Base-by-base conservation (phyloP, 2,113 vertebrate genomes). In the Vulpes ferrilata region DNA sequence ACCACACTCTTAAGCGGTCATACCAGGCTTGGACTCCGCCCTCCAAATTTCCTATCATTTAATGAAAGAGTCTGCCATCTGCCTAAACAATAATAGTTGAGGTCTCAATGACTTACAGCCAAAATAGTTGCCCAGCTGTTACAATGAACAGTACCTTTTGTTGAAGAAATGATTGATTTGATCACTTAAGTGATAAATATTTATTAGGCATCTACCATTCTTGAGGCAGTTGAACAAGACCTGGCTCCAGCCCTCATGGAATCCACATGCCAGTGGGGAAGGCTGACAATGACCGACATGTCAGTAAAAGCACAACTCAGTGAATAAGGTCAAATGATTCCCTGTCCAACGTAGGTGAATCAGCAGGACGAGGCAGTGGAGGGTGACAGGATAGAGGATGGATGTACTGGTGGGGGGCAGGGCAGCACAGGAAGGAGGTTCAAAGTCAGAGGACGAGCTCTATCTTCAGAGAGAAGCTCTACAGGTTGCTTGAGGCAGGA, bases 241-340 rank as follows among this genome's bases (percentile, higher is more conserved):
- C 15, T 64, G 23, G 53, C 20, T 51, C 27, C 74, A 35, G 2
- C 17, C 5, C 12, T 16, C 25, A 4, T 7, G 10, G 38, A 35
- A 60, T 23, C 35, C n/a, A 76, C 2, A 15, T 6, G n/a, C 51
- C 6, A 59, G 16, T 8, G 17, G 3, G 20, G 22, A 8, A 60
- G 38, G 35, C 11, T 4, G 11, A 51, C 15, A 88, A 35, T 6
- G 13, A 5, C 32, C 16, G 13, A 2, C 0, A 4, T 1, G 2
- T 20, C 27, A 73, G 13, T 25, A 20, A 89, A 30, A 2, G 0
- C 6, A 3, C 17, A 65, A 48, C 0, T 11, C 0, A 8, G 22
- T 2, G 51, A 16, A 8, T 11, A 11, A 25, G 0, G 27, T 35
- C 38, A 59, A 13, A 7, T 4, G n/a, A 16, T 5, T 19, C 4